Base-by-base conservation (phyloP, 2,888 invertebrate genomes). In the Ophioninae sp. region DNA sequence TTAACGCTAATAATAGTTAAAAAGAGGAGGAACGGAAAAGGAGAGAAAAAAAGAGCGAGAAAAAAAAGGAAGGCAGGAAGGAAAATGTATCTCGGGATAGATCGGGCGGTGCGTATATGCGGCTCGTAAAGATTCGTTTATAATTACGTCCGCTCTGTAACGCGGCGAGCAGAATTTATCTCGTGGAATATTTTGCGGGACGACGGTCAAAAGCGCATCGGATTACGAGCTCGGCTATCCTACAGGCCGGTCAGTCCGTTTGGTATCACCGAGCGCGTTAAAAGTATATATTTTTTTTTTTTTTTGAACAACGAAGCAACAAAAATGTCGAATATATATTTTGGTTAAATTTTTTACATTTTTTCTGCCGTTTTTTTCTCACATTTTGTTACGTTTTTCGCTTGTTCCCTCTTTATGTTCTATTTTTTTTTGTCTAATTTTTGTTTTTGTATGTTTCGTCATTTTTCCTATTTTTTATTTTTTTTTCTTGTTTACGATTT, bases 1-100 rank as follows among this genome's bases (percentile, higher is more conserved):
- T 90, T 90, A 90, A 88, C 87, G 88, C 88, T 90, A 89, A 90
- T 89, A 90, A 90, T 89, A 88, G 87, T 89, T 62, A 13, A 39
- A 64, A 56, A 77, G 50, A 68, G 37, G 86, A 85, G 10, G 44
- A 44, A 30, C 30, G 30, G 30, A 44, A 10, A 13, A 17, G 17
- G 17, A 50, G 13, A 17, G 13, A 2, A 6, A 17, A 50, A 6
- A 50, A 6, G 13, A 23, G 39, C 62, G 21, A 77, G 50, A 61
- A 61, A 86, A 85, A 86, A 69, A 30, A 56, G 17, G 23, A 69
- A 56, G 17, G 7, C 7, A 68, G 21, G 84, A 50, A 23, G 37
- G 44, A 81, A 82, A 80, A 79, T 83, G 69, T 67, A 62, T 30
- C 59, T 72, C 73, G 79, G 81, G 86, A 85, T 82, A 85, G 73